phyloP scores from a whole-genome alignment of 2,888 invertebrate genomes.

The Apamea anceps region DNA sequence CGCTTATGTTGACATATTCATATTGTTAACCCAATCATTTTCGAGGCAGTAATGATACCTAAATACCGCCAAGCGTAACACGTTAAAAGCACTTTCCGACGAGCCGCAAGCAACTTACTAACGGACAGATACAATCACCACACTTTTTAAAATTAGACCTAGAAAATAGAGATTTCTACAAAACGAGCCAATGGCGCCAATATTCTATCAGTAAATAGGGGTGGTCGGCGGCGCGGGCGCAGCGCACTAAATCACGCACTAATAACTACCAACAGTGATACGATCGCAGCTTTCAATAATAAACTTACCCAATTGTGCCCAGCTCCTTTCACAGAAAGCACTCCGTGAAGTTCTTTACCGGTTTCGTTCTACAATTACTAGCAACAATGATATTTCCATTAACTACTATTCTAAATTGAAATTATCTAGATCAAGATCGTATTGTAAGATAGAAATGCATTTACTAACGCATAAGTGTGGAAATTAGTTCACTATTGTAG shows the following conservation, averaged over 20 bases:
- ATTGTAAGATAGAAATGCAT: constrained; percentile 63
- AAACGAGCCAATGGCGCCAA: constrained; percentile 70
- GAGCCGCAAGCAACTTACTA: constrained; percentile 17
- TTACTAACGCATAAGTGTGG: constrained; percentile 50
- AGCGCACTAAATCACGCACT: constrained; percentile 86
- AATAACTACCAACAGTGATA: constrained; percentile 87
- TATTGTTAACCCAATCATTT: neutral
- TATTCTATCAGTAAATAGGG: constrained; percentile 82
- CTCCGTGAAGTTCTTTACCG: constrained; percentile 81
- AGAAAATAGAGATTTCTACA: constrained; percentile 69
- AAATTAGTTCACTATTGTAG: constrained; percentile 37
- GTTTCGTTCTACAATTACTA: constrained; percentile 82
- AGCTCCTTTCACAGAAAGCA: constrained; percentile 84
- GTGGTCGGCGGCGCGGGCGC: constrained; percentile 78
- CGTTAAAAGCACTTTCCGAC: constrained; percentile 23
- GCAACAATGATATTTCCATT: constrained; percentile 84
- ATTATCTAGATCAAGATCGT: constrained; percentile 74
- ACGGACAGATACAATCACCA: constrained; percentile 35
- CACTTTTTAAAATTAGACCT: constrained; percentile 56
- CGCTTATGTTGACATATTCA: neutral
- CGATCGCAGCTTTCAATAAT: constrained; percentile 88
- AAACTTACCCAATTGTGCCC: constrained; percentile 84
- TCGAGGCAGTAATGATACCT: neutral
- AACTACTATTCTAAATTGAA: constrained; percentile 76
- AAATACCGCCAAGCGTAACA: neutral